Percentiles rank a stretch among this genome's conserved stretches.
Evolutionary conservation across 2,113 vertebrate species (phyloP).

Genomic region (Origma solitaria): DNA sequence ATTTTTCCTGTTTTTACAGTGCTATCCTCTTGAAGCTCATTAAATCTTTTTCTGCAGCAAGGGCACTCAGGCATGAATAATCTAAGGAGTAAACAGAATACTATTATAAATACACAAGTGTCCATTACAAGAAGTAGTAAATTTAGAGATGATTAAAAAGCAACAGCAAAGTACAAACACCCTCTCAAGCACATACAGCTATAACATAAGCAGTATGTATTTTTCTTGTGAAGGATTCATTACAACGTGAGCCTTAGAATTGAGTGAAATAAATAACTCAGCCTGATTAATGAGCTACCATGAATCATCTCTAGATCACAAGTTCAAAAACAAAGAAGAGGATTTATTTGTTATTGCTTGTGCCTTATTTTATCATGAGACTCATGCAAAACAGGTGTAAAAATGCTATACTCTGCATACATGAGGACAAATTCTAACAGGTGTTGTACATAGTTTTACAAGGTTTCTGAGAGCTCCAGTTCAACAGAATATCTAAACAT

Average conservation of each 20-base stretch:
- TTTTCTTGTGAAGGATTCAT: slow-evolving; percentile 12
- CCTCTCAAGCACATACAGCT: background rate
- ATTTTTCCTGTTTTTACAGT: slow-evolving; percentile 47
- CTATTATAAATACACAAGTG: slow-evolving; percentile 63
- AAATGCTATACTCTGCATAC: background rate
- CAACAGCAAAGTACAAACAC: slow-evolving; percentile 3
- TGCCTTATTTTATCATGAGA: background rate
- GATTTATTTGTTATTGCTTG: background rate
- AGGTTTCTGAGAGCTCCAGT: background rate
- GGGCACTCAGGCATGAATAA: slow-evolving; percentile 57
- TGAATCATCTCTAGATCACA: background rate
- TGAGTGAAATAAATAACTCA: slow-evolving; percentile 13
- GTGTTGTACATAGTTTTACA: background rate
- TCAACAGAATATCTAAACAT: background rate
- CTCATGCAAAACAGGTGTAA: background rate
- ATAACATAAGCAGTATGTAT: background rate
- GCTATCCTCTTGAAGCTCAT: slow-evolving; percentile 67
- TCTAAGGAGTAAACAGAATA: slow-evolving; percentile 64
- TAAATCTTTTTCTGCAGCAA: slow-evolving; percentile 58
- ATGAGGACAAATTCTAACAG: background rate
- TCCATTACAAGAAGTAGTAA: slow-evolving; percentile 18
- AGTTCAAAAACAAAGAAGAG: background rate
- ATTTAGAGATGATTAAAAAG: slow-evolving; percentile 43
- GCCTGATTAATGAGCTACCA: background rate
- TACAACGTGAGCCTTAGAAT: background rate